Percentiles rank a stretch among this genome's conserved stretches.
Evolutionary conservation across 2,888 invertebrate genomes (phyloP).

Genomic region (Tromatobia lineatoria): DNA sequence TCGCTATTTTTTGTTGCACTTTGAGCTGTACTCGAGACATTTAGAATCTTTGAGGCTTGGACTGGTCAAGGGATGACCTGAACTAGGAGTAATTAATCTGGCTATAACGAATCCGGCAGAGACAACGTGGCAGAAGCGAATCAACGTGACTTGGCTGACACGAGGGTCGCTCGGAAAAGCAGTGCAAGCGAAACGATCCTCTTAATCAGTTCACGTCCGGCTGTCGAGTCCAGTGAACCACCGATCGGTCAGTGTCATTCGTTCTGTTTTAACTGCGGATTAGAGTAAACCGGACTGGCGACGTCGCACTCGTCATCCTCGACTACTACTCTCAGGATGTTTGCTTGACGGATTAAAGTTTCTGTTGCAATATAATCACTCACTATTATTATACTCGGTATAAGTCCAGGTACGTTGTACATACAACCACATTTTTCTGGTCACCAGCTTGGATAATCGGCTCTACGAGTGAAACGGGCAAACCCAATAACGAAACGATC

Average conservation of each 20-base stretch:
- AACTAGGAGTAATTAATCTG: constrained; percentile 67
- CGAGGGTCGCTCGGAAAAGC: constrained; percentile 65
- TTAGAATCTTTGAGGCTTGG: neutral
- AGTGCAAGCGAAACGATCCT: constrained; percentile 65
- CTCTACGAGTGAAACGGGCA: neutral
- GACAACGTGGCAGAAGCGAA: constrained; percentile 26
- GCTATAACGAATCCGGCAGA: constrained; percentile 62
- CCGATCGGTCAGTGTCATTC: constrained; percentile 82
- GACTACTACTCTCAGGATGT: constrained; percentile 67
- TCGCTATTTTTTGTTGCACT: constrained; percentile 45
- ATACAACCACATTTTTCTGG: constrained; percentile 18
- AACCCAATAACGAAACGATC: constrained; percentile 12
- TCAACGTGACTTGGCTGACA: constrained; percentile 1
- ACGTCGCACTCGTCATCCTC: constrained; percentile 48
- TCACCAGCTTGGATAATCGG: neutral
- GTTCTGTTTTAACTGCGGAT: constrained; percentile 82
- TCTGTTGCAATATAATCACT: constrained; percentile 61
- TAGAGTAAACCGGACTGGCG: constrained; percentile 74
- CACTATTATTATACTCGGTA: constrained; percentile 52
- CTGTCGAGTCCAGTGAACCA: constrained; percentile 71
- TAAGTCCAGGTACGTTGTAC: constrained; percentile 40
- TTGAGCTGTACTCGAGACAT: neutral
- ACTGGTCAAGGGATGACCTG: constrained; percentile 41
- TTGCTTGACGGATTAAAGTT: constrained; percentile 75
- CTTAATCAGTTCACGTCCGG: constrained; percentile 78